A percentile compares a stretch with the other conserved stretches of the same genome.
phyloP scores from a whole-genome alignment of 2,113 vertebrate species.

The Macheiramphus alcinus region DNA sequence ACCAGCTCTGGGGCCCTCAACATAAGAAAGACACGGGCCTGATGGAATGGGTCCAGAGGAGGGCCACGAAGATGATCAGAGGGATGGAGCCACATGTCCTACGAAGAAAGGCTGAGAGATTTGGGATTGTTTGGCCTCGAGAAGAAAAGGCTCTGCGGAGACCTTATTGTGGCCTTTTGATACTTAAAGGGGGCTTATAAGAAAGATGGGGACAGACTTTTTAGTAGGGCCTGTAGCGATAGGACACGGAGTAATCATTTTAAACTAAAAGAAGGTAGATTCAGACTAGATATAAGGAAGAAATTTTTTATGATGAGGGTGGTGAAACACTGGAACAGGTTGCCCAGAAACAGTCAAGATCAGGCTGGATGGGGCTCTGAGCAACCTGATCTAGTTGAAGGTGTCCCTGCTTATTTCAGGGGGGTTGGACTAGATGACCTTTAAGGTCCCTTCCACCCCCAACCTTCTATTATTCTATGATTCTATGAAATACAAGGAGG shows the following conservation, averaged over 20 bases:
- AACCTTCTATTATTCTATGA: neutral
- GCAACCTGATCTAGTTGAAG: neutral
- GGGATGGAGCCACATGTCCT: too few species aligned
- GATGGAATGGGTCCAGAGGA: too few species aligned
- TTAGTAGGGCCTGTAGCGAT: neutral
- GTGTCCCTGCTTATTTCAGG: neutral
- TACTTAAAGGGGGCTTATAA: neutral
- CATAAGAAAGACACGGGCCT: too few species aligned
- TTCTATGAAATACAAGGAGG: neutral
- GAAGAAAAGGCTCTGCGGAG: neutral
- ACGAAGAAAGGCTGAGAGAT: too few species aligned
- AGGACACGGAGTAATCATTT: neutral
- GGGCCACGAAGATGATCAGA: too few species aligned
- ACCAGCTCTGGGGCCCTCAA: too few species aligned
- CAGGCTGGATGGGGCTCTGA: neutral
- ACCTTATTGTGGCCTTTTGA: neutral
- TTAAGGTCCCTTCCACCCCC: neutral
- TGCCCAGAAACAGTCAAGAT: neutral
- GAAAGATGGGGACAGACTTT: neutral
- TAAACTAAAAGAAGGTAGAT: neutral
- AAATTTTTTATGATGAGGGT: neutral
- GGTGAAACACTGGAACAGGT: neutral
- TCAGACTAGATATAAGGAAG: neutral
- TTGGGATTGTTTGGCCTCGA: too few species aligned
- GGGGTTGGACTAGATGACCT: neutral